These are phyloP conservation scores for Gonatopus flavifemur DNA, from an alignment of 1,140 invertebrate genomes.

Conservation along the genomic window DNA sequence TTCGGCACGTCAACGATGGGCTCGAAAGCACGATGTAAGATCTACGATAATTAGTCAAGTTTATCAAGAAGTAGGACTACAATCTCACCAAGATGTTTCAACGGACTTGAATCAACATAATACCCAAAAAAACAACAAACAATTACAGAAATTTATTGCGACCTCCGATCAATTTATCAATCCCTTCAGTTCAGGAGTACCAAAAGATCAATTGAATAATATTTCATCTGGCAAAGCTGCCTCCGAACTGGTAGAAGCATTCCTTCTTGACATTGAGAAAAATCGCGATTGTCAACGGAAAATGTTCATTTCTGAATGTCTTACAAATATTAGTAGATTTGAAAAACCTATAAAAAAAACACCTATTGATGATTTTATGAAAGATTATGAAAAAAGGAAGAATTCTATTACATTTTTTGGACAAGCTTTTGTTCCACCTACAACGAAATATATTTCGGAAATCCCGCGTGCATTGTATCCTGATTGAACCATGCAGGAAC, in stretches of 20 bases:
- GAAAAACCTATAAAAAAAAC: conserved; percentile 14
- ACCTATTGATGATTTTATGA: conserved; percentile 5
- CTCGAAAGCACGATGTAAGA: conserved; percentile 13
- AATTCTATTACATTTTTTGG: too few species aligned
- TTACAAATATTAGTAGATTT: conserved; percentile 15
- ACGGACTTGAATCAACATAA: conserved; percentile 8
- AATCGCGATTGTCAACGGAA: conserved; percentile 10
- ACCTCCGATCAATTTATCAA: conserved; percentile 19
- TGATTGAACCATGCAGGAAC: too few species aligned
- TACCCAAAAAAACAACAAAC: conserved; percentile 8
- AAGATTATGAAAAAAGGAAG: conserved; percentile 4
- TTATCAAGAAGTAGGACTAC: conserved; percentile 1
- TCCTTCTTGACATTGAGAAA: conserved; percentile 28
- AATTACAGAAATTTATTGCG: conserved; percentile 16
- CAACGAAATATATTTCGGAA: too few species aligned
- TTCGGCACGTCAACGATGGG: conserved; percentile 22
- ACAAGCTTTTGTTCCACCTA: too few species aligned
- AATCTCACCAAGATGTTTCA: conserved; percentile 4
- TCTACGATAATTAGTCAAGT: conserved; percentile 11
- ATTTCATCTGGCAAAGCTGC: conserved; percentile 25
- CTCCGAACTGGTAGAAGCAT: conserved; percentile 20
- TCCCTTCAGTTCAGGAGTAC: conserved; percentile 26
- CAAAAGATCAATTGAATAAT: conserved; percentile 12
- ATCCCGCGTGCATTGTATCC: too few species aligned
- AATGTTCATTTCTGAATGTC: conserved; percentile 21